Evolutionary conservation across 2,113 vertebrate genomes (phyloP).

Genomic region (Sporophila hypoxantha): DNA sequence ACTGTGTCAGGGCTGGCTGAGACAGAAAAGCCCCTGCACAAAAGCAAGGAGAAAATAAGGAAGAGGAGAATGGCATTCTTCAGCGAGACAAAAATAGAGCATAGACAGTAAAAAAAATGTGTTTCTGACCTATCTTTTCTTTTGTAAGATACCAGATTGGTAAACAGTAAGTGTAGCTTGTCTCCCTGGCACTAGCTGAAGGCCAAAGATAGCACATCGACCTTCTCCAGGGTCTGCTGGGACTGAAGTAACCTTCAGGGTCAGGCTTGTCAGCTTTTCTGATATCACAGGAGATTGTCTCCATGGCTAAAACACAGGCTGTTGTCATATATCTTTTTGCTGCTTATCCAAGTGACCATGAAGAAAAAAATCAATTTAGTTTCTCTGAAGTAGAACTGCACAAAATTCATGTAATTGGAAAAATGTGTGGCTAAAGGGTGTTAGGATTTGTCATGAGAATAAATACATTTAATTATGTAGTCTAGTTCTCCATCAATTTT

Average conservation of each 20-base stretch:
- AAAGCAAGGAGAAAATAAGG: neutral
- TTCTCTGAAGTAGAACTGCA: neutral
- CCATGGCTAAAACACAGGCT: constrained; percentile 4
- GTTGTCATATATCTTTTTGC: neutral
- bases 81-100: neutral
- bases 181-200: constrained; percentile 11
- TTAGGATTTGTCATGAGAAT: neutral
- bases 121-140: constrained; percentile 9
- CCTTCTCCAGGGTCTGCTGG: constrained; percentile 21
- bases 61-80: neutral
- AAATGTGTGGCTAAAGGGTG: neutral
- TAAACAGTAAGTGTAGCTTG: constrained; percentile 9
- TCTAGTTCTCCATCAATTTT: neutral
- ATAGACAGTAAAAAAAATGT: neutral
- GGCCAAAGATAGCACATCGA: constrained; percentile 5
- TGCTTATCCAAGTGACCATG: neutral
- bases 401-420: neutral
- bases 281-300: constrained; percentile 34
- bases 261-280: constrained; percentile 20
- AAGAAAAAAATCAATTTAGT: neutral
- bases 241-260: constrained; percentile 8
- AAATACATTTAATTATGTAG: neutral
- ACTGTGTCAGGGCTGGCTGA: neutral
- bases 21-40: neutral
- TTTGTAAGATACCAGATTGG: neutral